Evolutionary conservation across 2,888 invertebrate genomes (phyloP).

Genomic region (Dastarcus helophoroides): DNA sequence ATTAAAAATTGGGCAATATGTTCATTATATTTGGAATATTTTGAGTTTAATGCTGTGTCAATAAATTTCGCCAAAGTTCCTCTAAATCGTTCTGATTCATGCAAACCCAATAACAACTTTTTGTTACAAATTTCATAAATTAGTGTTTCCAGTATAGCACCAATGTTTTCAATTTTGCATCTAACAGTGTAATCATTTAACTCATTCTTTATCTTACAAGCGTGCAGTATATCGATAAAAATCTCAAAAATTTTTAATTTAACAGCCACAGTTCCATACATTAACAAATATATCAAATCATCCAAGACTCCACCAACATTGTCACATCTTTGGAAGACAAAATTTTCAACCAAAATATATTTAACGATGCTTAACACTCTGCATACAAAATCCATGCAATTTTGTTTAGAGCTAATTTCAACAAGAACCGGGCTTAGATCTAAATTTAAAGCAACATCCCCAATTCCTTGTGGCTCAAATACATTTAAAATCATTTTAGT

Average conservation of each 20-base stretch:
- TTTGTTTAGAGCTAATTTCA: constrained; percentile 19
- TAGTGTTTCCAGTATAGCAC: constrained; percentile 18
- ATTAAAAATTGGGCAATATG: constrained; percentile 7
- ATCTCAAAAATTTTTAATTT: constrained; percentile 22
- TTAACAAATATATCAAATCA: constrained; percentile 21
- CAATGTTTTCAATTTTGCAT: constrained; percentile 25
- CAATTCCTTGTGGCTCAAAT: constrained; percentile 38
- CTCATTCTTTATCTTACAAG: constrained; percentile 14
- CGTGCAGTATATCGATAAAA: constrained; percentile 18
- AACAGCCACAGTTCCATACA: constrained; percentile 14
- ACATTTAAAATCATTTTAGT: constrained; percentile 32
- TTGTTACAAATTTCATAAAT: not conserved
- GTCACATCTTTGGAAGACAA: constrained; percentile 21
- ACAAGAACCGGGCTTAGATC: constrained; percentile 26
- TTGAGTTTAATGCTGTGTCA: too few relatives aligned
- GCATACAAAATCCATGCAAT: constrained; percentile 21
- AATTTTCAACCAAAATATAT: constrained; percentile 21
- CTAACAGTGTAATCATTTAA: constrained; percentile 14
- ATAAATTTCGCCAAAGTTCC: constrained; percentile 4
- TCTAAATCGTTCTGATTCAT: constrained; percentile 3
- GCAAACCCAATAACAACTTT: constrained; percentile 5
- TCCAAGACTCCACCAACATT: constrained; percentile 18
- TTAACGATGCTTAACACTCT: constrained; percentile 25
- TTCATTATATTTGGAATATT: too few relatives aligned
- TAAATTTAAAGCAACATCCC: constrained; percentile 23